Conservation (phyloP, 2,888 invertebrate genomes). For the Epirrhoe tristata region DNA sequence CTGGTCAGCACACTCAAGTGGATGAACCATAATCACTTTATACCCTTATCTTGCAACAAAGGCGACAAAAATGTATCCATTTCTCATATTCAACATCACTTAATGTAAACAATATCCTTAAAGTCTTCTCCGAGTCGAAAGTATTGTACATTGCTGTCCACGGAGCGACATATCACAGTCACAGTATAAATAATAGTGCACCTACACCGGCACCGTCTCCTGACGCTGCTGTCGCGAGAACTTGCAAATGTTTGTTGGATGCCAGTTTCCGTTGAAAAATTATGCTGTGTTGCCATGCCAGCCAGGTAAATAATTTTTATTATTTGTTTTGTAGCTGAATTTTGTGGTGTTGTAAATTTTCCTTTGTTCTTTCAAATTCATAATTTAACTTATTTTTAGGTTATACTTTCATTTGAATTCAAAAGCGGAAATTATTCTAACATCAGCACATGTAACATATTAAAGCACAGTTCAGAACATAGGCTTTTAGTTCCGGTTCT, state of each 20-base stretch:
- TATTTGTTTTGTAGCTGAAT: constrained; percentile 20
- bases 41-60: not conserved
- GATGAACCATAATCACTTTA: not conserved
- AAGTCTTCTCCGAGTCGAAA: constrained; percentile 35
- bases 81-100: not conserved
- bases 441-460: constrained; percentile 19
- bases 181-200: constrained; percentile 29
- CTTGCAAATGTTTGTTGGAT: constrained; percentile 41
- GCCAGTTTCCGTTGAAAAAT: constrained; percentile 43
- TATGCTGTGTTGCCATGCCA: constrained; percentile 25
- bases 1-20: too few species aligned
- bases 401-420: not conserved
- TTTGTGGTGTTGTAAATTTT: constrained; percentile 8
- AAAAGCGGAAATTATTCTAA: constrained; percentile 2
- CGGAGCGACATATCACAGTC: constrained; percentile 24
- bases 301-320: constrained; percentile 23
- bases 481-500: constrained; percentile 31
- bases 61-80: not conserved
- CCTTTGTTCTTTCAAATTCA: not conserved
- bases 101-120: constrained; percentile 9
- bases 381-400: not conserved
- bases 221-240: constrained; percentile 38
- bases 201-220: constrained; percentile 31
- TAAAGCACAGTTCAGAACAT: constrained; percentile 24
- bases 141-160: constrained; percentile 34